Percentiles rank a stretch among this genome's conserved stretches.
phyloP scores from a whole-genome alignment of 2,113 vertebrate species.

The Ascaphus truei region DNA sequence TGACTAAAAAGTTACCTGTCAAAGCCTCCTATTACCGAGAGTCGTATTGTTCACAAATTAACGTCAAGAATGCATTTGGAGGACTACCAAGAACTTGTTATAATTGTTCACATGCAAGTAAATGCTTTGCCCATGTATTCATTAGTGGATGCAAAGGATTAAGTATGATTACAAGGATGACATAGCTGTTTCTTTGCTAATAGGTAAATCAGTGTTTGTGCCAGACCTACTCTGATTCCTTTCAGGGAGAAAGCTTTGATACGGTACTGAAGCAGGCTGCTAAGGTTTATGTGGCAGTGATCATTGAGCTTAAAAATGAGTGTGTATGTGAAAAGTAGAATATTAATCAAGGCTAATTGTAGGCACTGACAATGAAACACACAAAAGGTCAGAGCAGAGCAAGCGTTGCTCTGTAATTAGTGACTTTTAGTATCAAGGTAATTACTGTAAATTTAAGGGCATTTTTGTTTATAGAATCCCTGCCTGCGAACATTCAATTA shows the following conservation, averaged over 20 bases:
- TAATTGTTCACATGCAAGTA: slow-evolving; percentile 64
- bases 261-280: slow-evolving; percentile 49
- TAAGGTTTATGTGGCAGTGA: slow-evolving; percentile 57
- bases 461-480: slow-evolving; percentile 37
- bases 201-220: slow-evolving; percentile 64
- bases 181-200: slow-evolving; percentile 58
- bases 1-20: slow-evolving; percentile 47
- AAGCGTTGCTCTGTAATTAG: slow-evolving; percentile 63
- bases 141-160: slow-evolving; percentile 71
- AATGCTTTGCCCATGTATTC: slow-evolving; percentile 64
- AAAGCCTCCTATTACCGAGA: slow-evolving; percentile 40
- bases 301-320: slow-evolving; percentile 69
- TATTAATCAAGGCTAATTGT: slow-evolving; percentile 93
- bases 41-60: slow-evolving; percentile 61
- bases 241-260: slow-evolving; percentile 59
- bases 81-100: slow-evolving; percentile 54
- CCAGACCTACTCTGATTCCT: slow-evolving; percentile 58
- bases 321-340: slow-evolving; percentile 75
- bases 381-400: slow-evolving; percentile 58
- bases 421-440: slow-evolving; percentile 60
- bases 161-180: slow-evolving; percentile 67
- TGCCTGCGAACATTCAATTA: slow-evolving; percentile 28
- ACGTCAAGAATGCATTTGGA: slow-evolving; percentile 62
- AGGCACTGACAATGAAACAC: slow-evolving; percentile 62
- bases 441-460: slow-evolving; percentile 60